Evolutionary conservation across 2,113 vertebrate genomes (phyloP).

Genomic region (Rhombomys opimus): DNA sequence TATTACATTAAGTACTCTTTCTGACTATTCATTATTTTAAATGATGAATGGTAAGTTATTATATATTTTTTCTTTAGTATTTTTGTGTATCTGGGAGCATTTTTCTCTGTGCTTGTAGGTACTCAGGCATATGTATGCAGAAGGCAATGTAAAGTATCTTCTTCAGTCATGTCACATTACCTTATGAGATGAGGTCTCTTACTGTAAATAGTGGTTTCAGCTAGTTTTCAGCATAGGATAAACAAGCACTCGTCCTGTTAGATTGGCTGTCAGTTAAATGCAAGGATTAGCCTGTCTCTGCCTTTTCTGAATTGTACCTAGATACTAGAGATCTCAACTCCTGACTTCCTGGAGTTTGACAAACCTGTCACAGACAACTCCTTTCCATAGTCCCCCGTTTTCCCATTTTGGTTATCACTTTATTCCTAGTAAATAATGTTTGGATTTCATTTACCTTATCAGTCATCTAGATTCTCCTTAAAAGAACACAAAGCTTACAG

Average conservation of each 20-base stretch:
- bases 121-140: background rate
- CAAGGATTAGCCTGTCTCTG: background rate
- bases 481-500: background rate
- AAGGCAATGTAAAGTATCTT: background rate
- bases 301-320: background rate
- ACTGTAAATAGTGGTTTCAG: background rate
- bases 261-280: background rate
- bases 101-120: background rate
- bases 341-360: background rate
- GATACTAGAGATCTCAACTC: fast-evolving
- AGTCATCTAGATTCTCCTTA: background rate
- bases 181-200: background rate
- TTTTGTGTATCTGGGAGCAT: background rate
- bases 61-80: background rate
- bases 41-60: background rate
- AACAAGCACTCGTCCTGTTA: too few relatives aligned
- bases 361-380: background rate
- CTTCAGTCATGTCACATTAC: background rate
- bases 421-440: background rate
- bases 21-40: background rate
- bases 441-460: background rate
- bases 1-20: background rate
- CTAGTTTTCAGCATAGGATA: too few relatives aligned
- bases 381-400: background rate
- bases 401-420: background rate